Base-by-base conservation (phyloP, 2,113 vertebrate species). In the Psilopsiagon aymara region DNA sequence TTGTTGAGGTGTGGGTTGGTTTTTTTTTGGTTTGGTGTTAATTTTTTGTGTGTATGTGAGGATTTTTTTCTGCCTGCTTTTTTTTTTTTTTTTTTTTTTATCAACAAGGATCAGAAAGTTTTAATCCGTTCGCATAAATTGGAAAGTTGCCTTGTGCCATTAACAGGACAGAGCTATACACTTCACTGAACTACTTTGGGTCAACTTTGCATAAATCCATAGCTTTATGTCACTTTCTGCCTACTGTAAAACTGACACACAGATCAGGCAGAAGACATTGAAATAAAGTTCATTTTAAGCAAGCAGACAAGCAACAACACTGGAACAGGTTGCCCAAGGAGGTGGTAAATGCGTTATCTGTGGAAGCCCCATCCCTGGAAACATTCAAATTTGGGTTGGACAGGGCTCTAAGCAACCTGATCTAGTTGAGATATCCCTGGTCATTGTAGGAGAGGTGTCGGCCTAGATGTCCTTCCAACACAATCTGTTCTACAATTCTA, bases 361-460 rank as follows among this genome's bases (percentile, higher is more conserved):
- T n/a, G 33, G 57, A n/a, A 59, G 13, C 57, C 13, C 28, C 18
- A 29, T 21, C 27, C 13, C 23, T 33, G 15, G 31, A 88, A 85
- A 64, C n/a, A 10, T 4, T 57, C 14, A 52, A 73, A 8, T 21
- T 57, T n/a, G 20, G 13, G 15, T 29, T 80, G 39, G 20, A 53
- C 0, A 2, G 27, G 11, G 1, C 35, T 60, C 9, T 51, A 7
- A 67, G 10, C 10, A 91, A 41, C 18, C 8, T 16, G 8, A 11
- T 52, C 5, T 43, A 8, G 8, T 9, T 75, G 43, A 47, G 37
- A 8, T 33, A 4, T 46, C 11, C 11, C 18, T 46, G 13, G 1
- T 23, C 2, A 12, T 3, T 14, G 13, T 7, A 28, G 24, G 9
- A 2, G 2, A 4, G 13, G 33, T 24, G 1, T 11, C 31, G 11